These are phyloP conservation scores for Blera fallax DNA, from an alignment of 2,888 invertebrate genomes.

Conservation along the genomic window DNA sequence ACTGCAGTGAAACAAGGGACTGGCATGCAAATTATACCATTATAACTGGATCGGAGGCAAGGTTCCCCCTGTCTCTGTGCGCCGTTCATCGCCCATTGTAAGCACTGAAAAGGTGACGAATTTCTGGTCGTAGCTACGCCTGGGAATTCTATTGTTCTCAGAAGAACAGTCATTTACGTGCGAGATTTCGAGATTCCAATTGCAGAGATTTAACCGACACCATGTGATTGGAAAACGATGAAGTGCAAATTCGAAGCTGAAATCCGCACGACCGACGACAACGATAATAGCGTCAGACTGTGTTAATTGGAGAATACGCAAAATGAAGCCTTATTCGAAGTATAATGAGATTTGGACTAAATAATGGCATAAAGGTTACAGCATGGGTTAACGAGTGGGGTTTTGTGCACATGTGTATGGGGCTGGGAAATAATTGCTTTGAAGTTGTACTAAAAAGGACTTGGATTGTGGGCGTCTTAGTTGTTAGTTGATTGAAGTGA, in stretches of 20 bases:
- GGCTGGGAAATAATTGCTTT: neutral
- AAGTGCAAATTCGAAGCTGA: constrained; percentile 28
- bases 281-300: constrained; percentile 25
- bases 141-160: constrained; percentile 50
- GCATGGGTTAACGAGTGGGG: constrained; percentile 7
- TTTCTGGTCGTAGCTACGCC: constrained; percentile 39
- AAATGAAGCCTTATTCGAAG: constrained; percentile 49
- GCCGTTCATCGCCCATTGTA: neutral
- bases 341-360: constrained; percentile 58
- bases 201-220: neutral
- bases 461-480: neutral
- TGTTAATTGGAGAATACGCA: constrained; percentile 41
- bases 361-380: constrained; percentile 9
- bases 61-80: neutral
- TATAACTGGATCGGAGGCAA: constrained; percentile 53
- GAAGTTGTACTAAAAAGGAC: neutral
- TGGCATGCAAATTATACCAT: constrained; percentile 64
- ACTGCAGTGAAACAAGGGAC: constrained; percentile 56
- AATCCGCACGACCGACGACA: constrained; percentile 2
- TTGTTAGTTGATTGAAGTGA: neutral
- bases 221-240: constrained; percentile 52
- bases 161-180: neutral
- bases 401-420: neutral
- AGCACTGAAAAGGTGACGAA: constrained; percentile 54
- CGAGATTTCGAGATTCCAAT: constrained; percentile 36